Conservation (phyloP, 1,140 invertebrate species). For the Galleria mellonella region DNA sequence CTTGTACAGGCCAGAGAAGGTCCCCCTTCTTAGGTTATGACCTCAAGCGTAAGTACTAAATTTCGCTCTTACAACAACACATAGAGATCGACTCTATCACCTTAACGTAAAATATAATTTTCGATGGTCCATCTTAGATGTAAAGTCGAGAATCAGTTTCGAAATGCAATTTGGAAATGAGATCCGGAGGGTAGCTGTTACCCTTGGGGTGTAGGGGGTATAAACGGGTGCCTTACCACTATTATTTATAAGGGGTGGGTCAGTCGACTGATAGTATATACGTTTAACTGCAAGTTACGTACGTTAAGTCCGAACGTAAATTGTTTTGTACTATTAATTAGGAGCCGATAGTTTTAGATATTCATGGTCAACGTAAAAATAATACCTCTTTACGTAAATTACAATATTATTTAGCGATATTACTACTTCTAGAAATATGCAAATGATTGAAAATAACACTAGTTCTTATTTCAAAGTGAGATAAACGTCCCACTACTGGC, state of each 20-base stretch:
- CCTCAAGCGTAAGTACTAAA: constrained; percentile 57
- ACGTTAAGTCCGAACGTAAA: constrained; percentile 18
- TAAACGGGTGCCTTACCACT: constrained; percentile 59
- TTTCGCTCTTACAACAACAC: constrained; percentile 36
- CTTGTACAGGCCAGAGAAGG: constrained; percentile 52
- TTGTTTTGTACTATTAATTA: constrained; percentile 49
- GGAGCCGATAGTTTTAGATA: neutral
- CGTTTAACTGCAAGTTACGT: constrained; percentile 15
- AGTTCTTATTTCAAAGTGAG: too few species aligned
- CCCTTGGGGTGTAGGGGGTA: constrained; percentile 55
- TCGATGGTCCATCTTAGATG: constrained; percentile 22
- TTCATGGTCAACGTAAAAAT: too few species aligned
- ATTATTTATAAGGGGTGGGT: constrained; percentile 73
- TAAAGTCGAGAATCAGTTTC: constrained; percentile 68
- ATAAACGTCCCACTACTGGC: too few species aligned
- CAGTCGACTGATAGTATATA: constrained; percentile 43
- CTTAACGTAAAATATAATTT: constrained; percentile 26
- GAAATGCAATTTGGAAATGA: constrained; percentile 73
- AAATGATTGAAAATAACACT: too few species aligned
- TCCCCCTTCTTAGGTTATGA: constrained; percentile 68
- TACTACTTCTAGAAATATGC: too few species aligned
- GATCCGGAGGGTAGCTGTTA: constrained; percentile 64
- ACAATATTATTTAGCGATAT: too few species aligned
- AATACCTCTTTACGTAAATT: too few species aligned
- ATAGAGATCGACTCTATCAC: constrained; percentile 22